Evolutionary conservation across 2,797 vertebrate genomes (phyloP).

Genomic region (Labeo calbasu): DNA sequence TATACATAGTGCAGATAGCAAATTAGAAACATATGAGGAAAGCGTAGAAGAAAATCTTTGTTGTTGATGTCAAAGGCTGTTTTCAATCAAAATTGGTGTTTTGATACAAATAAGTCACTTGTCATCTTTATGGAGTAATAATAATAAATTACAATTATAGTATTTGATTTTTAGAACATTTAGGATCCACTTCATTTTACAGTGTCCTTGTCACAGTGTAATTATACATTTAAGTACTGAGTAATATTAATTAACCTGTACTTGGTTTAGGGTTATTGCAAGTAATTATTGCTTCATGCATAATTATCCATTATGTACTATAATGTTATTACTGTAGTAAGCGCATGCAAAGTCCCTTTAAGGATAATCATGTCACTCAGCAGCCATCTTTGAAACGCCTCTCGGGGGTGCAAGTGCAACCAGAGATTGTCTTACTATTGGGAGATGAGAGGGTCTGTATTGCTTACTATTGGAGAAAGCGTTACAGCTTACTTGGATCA

Average conservation of each 20-base stretch:
- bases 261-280: neutral
- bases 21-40: neutral
- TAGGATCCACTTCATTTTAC: neutral
- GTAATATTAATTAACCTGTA: neutral
- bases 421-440: no score
- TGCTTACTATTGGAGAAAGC: no score
- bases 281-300: no score
- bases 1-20: neutral
- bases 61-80: neutral
- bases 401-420: no score
- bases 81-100: neutral
- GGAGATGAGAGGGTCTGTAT: no score
- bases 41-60: neutral
- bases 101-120: neutral
- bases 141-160: neutral
- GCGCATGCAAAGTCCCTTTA: no score
- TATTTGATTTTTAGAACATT: neutral
- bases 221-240: neutral
- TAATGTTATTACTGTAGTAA: neutral
- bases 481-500: no score
- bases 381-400: no score
- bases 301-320: neutral
- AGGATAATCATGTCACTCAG: no score
- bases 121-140: neutral
- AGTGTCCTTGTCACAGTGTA: neutral